Evolutionary conservation across 2,888 invertebrate genomes (phyloP).

Genomic region (Hydroisotoma schaefferi): DNA sequence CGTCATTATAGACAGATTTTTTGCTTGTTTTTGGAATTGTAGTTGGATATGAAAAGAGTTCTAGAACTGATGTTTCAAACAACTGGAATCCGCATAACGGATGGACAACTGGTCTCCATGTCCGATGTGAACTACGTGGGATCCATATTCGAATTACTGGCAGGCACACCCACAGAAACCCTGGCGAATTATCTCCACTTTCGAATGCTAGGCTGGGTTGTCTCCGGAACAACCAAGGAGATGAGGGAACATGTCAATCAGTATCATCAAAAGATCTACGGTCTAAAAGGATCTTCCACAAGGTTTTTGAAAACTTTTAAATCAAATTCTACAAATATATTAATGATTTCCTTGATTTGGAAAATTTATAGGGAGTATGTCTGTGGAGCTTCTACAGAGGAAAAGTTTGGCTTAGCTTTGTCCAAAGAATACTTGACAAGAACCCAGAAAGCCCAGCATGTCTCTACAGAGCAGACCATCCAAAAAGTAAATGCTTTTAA

Average conservation of each 20-base stretch:
- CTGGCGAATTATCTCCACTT: conserved; percentile 39
- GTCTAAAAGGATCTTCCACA: conserved; percentile 28
- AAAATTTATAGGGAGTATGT: conserved; percentile 24
- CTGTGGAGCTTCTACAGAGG: conserved; percentile 36
- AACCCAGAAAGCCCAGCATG: background rate
- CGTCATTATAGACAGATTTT: too few relatives aligned
- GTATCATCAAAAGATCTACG: conserved; percentile 32
- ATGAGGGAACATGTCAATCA: conserved; percentile 35
- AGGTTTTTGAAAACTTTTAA: conserved; percentile 19
- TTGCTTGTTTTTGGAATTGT: too few relatives aligned
- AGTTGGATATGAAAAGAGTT: conserved; percentile 4
- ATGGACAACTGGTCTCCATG: conserved; percentile 31
- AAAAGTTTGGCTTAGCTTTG: conserved; percentile 35
- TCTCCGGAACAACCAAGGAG: conserved; percentile 30
- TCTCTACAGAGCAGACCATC: background rate
- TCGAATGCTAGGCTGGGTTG: conserved; percentile 36
- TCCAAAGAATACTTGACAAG: conserved; percentile 37
- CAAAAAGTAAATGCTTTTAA: too few relatives aligned
- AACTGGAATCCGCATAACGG: conserved; percentile 26
- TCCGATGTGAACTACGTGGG: conserved; percentile 38
- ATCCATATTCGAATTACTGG: conserved; percentile 34
- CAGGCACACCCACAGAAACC: conserved; percentile 24
- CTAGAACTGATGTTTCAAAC: conserved; percentile 2
- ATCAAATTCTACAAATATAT: background rate
- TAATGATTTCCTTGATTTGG: background rate